Percentiles rank a stretch among this genome's conserved stretches.
phyloP scores from a whole-genome alignment of 2,888 invertebrate species.

The Catocala sponsa region DNA sequence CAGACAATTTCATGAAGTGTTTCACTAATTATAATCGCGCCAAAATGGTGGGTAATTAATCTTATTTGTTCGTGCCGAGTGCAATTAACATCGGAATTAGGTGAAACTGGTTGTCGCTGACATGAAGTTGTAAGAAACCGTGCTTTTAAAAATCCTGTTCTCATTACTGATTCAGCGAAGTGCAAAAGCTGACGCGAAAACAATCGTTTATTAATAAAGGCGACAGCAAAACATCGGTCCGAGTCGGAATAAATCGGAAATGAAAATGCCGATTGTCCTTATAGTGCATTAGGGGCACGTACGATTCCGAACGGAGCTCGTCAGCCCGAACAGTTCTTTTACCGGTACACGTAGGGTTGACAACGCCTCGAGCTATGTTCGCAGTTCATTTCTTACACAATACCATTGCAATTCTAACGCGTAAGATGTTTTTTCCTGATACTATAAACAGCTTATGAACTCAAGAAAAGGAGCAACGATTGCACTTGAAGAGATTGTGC shows the following conservation, averaged over 20 bases:
- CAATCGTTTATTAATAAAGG: slow-evolving; percentile 79
- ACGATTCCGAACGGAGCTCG: slow-evolving; percentile 44
- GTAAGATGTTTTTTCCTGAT: slow-evolving; percentile 19
- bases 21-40: slow-evolving; percentile 67
- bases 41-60: slow-evolving; percentile 69
- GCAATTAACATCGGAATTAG: slow-evolving; percentile 81
- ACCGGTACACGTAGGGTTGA: slow-evolving; percentile 45
- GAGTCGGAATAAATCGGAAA: slow-evolving; percentile 64
- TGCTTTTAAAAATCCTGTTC: slow-evolving; percentile 67
- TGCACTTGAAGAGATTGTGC: slow-evolving; percentile 1
- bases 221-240: slow-evolving; percentile 66
- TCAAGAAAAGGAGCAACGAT: neutral
- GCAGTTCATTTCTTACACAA: slow-evolving; percentile 20
- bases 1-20: slow-evolving; percentile 55
- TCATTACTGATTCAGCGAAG: slow-evolving; percentile 80
- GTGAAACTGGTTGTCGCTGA: slow-evolving; percentile 68
- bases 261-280: slow-evolving; percentile 65
- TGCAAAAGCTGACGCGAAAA: slow-evolving; percentile 84
- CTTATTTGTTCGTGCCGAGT: slow-evolving; percentile 71
- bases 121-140: slow-evolving; percentile 65
- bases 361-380: slow-evolving; percentile 15
- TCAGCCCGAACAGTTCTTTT: slow-evolving; percentile 53
- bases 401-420: slow-evolving; percentile 14
- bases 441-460: neutral
- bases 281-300: slow-evolving; percentile 72